Base-by-base conservation (phyloP, 1,140 invertebrate species). In the Aplysia californica region DNA sequence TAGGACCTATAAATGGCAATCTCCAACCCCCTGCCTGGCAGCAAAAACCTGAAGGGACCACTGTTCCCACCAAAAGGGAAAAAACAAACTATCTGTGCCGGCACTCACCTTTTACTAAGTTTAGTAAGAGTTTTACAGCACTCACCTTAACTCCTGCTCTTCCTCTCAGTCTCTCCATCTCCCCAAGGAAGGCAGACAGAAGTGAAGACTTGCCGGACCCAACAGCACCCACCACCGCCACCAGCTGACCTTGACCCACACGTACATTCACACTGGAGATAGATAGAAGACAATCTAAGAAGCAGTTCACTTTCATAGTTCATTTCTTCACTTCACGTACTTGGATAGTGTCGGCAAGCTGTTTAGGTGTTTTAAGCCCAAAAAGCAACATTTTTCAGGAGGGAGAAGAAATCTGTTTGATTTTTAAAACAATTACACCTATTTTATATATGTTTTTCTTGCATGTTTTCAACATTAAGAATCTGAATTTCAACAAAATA, bases 121-220 rank as follows among this genome's bases (percentile, higher is more conserved):
- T n/a, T n/a, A n/a, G n/a, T n/a, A n/a, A n/a, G n/a, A n/a, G n/a
- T n/a, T n/a, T n/a, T n/a, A n/a, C n/a, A n/a, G n/a, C n/a, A 36
- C 5, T 68, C 38, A 85, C 85, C 76, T 82, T 78, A 26, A 94
- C 94, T 84, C 96, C 95, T n/a, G 96, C 94, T 69, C 91, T 89
- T n/a, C 89, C 89, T 23, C 78, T 69, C 0, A 82, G 33, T 67
- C 80, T 85, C 3, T 78, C 41, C 82, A 87, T 84, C 50, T 87
- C 83, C 21, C 94, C 94, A 0, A 94, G 82, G 55, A 93, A 86
- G 1, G 93, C 91, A 59, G 91, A 89, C 15, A 94, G 82, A 0
- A 94, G 84, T 41, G 93, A 93, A n/a, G 92, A 92, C 84, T 94
- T 95, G 20, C 94, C 94, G 81, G 91, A 90, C n/a, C 93, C 93